A percentile compares a stretch with the other conserved stretches of the same genome.
phyloP scores from a whole-genome alignment of 1,140 invertebrate species.

The Dinothrombium tinctorium region DNA sequence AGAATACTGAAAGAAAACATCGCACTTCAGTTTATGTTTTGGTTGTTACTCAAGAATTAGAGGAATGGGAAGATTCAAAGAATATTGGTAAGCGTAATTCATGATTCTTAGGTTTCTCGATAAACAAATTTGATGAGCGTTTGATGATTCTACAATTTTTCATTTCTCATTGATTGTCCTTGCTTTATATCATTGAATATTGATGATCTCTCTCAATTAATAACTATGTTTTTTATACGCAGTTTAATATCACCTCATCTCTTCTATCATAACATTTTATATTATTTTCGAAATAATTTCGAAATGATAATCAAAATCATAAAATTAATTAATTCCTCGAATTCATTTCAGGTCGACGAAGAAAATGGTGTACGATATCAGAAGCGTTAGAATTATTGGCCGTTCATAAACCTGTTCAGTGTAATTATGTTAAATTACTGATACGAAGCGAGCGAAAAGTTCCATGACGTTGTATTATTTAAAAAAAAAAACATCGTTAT shows the following conservation, averaged over 20 bases:
- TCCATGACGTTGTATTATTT: neutral
- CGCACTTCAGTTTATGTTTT: slow-evolving; percentile 78
- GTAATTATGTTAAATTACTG: slow-evolving; percentile 42
- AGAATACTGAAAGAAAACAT: slow-evolving; percentile 76
- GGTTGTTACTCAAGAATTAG: slow-evolving; percentile 63
- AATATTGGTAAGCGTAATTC: slow-evolving; percentile 29
- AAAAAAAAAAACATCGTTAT: neutral
- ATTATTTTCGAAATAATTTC: neutral
- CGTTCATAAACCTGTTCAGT: slow-evolving; percentile 67
- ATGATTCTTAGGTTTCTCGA: too few species aligned
- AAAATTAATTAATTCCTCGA: neutral
- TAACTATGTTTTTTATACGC: too few species aligned
- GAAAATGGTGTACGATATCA: slow-evolving; percentile 72
- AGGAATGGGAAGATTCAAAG: slow-evolving; percentile 79
- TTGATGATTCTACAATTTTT: too few species aligned
- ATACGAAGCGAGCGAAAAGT: neutral
- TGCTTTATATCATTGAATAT: too few species aligned
- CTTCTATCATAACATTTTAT: too few species aligned
- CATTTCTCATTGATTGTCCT: too few species aligned
- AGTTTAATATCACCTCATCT: too few species aligned
- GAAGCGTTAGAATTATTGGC: slow-evolving; percentile 61
- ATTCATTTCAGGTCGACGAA: slow-evolving; percentile 38
- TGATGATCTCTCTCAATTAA: too few species aligned
- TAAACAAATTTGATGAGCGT: too few species aligned
- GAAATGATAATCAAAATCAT: neutral